Evolutionary conservation across 2,888 invertebrate genomes (phyloP).

Genomic region (Drosophila pseudotalamancana): DNA sequence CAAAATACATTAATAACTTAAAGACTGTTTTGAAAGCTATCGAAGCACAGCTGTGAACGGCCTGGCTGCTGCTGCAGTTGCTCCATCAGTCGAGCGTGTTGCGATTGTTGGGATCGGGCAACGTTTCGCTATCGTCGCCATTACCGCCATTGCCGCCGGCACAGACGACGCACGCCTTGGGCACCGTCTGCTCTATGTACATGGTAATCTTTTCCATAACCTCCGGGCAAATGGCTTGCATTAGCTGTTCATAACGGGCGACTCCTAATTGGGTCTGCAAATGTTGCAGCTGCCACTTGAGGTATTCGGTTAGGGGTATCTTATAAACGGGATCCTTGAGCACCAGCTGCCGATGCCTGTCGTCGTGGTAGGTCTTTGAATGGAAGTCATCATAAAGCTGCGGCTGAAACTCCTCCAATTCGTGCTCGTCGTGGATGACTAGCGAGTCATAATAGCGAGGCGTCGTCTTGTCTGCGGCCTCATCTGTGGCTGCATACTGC

Average conservation of each 20-base stretch:
- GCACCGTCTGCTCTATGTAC: conserved; percentile 77
- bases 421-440: conserved; percentile 84
- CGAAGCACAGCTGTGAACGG: conserved; percentile 70
- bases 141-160: conserved; percentile 46
- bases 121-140: conserved; percentile 36
- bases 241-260: conserved; percentile 90
- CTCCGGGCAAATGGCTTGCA: conserved; percentile 90
- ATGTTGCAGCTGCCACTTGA: conserved; percentile 89
- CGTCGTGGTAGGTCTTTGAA: conserved; percentile 89
- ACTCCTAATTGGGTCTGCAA: conserved; percentile 90
- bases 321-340: conserved; percentile 92
- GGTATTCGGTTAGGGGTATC: conserved; percentile 89
- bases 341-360: conserved; percentile 87
- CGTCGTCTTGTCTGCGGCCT: conserved; percentile 53
- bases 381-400: conserved; percentile 85
- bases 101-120: conserved; percentile 17
- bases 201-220: conserved; percentile 88
- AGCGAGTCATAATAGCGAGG: conserved; percentile 83
- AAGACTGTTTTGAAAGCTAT: conserved; percentile 67
- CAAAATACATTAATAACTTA: conserved; percentile 78
- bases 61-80: not conserved
- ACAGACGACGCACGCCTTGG: conserved; percentile 72
- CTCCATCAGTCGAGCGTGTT: conserved; percentile 41
- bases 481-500: conserved; percentile 84
- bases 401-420: conserved; percentile 80